These are phyloP conservation scores for Pseudotriccus pelzelni DNA, from an alignment of 2,797 vertebrate genomes.

Conservation along the genomic window DNA sequence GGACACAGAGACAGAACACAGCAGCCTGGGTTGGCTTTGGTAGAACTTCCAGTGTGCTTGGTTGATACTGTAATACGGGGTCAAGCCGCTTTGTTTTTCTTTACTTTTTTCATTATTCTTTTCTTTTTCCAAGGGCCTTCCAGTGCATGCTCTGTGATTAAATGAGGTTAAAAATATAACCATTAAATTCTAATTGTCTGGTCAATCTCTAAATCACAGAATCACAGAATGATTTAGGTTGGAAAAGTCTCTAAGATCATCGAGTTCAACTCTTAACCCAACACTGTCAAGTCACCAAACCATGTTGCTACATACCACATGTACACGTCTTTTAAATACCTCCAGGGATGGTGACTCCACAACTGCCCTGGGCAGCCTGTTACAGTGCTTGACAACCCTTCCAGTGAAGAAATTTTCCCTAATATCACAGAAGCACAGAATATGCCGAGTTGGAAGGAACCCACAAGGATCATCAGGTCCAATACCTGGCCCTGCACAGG, in stretches of 20 bases:
- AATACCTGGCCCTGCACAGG: background rate
- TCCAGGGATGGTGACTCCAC: background rate
- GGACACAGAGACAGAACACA: background rate
- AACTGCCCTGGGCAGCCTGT: background rate
- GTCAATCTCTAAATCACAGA: background rate
- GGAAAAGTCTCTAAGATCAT: background rate
- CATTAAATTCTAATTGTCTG: background rate
- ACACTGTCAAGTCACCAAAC: background rate
- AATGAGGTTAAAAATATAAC: background rate
- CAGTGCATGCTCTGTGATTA: background rate
- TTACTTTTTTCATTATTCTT: background rate
- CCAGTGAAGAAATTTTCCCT: background rate
- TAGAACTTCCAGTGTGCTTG: background rate
- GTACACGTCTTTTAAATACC: background rate
- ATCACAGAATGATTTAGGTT: background rate
- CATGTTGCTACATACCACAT: background rate
- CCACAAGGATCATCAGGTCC: background rate
- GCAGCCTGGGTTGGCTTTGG: background rate
- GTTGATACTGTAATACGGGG: fast-evolving
- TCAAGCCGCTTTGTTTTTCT: background rate
- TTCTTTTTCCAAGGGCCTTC: background rate
- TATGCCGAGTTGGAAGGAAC: background rate
- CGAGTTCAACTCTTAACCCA: background rate
- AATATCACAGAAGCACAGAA: background rate
- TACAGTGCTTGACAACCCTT: background rate